These are phyloP conservation scores for Drosophila punjabiensis DNA, from an alignment of 1,140 invertebrate species.

Conservation along the genomic window DNA sequence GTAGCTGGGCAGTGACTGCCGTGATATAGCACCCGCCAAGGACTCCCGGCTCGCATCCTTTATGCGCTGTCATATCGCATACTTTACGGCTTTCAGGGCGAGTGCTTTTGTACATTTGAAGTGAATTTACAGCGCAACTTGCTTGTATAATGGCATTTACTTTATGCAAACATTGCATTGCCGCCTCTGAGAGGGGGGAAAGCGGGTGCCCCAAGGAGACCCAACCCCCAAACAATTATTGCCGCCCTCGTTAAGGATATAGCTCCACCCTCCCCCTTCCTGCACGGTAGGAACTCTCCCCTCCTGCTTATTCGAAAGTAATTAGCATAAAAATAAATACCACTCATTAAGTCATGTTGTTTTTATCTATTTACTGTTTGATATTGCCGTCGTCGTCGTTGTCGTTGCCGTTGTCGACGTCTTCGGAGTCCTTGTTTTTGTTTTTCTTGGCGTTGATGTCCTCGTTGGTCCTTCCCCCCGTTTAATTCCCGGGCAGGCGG, in stretches of 20 bases:
- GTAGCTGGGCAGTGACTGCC: too few species aligned
- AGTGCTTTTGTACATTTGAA: conserved; percentile 80
- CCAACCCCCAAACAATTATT: conserved; percentile 56
- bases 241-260: conserved; percentile 62
- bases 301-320: conserved; percentile 75
- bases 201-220: conserved; percentile 26
- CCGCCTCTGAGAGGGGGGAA: conserved; percentile 1
- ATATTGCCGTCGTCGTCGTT: conserved; percentile 46
- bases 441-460: conserved; percentile 24
- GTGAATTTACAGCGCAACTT: conserved; percentile 76
- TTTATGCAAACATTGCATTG: conserved; percentile 62
- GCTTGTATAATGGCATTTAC: conserved; percentile 79
- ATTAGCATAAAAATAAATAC: conserved; percentile 84
- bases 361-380: conserved; percentile 80
- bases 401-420: conserved; percentile 14
- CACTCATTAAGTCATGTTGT: conserved; percentile 83
- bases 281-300: neutral
- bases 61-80: conserved; percentile 77
- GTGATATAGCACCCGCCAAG: conserved; percentile 17
- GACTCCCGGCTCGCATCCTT: conserved; percentile 48
- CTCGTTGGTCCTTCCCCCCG: neutral
- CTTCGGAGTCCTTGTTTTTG: conserved; percentile 24
- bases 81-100: conserved; percentile 79
- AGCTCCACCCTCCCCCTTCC: neutral
- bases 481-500: neutral